Percentiles rank a stretch among this genome's conserved stretches.
phyloP scores from a whole-genome alignment of 2,797 vertebrate species.

The Phalanger gymnotis region DNA sequence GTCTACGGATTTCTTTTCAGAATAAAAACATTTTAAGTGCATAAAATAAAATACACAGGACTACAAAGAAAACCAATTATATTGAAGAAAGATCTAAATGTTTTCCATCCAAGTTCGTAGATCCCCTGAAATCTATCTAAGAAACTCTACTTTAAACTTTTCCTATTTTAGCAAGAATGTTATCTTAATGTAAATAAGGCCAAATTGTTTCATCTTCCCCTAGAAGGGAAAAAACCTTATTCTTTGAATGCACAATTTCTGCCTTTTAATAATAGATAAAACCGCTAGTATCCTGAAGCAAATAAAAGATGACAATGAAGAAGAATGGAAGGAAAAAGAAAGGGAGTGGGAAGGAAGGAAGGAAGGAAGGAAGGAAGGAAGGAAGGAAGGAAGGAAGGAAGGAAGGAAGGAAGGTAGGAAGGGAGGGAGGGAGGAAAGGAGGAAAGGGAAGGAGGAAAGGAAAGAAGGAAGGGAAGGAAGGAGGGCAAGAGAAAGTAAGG shows the following conservation, averaged over 20 bases:
- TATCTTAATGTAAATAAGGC: background rate
- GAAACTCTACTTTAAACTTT: background rate
- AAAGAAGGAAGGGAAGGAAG: background rate
- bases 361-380: background rate
- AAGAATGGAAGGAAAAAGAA: background rate
- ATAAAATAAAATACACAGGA: background rate
- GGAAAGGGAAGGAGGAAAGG: background rate
- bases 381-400: no score
- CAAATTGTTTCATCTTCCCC: background rate
- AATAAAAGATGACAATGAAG: background rate
- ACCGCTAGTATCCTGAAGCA: background rate
- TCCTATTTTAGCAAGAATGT: background rate
- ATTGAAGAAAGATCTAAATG: background rate
- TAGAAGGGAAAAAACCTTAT: background rate
- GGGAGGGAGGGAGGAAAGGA: background rate
- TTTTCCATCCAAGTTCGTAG: background rate
- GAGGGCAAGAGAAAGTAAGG: background rate
- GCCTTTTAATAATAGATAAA: background rate
- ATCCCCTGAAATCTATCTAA: background rate
- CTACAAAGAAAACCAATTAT: background rate
- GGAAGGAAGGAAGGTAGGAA: background rate
- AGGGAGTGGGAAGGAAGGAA: background rate
- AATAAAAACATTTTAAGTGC: background rate
- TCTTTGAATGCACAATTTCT: background rate
- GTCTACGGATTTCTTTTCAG: constrained; percentile 42